Evolutionary conservation across 2,888 invertebrate species (phyloP), one percentile per base, ranked within the genome.

Genomic region (Acleris literana): DNA sequence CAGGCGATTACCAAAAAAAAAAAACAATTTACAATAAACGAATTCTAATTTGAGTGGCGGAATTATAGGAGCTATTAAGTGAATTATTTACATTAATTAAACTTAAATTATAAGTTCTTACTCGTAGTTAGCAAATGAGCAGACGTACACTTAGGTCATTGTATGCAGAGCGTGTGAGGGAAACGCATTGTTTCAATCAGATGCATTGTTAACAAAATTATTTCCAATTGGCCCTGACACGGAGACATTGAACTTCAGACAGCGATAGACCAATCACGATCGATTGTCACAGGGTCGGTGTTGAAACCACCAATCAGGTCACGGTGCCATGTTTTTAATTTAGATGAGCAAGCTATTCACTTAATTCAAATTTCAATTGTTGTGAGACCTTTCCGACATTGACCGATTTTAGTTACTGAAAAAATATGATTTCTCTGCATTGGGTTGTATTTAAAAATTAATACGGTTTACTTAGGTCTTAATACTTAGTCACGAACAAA

Each of bases 161-260:
- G 66, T 66, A 66, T 66, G 61, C 61, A 60, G 39, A 56, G 43
- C 57, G 60, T 44, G 56, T 53, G 51, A 33, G 56, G 33, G 57
- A 62, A 66, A 57, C 6, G 62, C 57, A 57, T 62, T 66, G 61
- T 61, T 66, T 25, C 39, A 17, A 25, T 51, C 33, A 20, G 11
- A 18, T 25, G 51, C 56, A 57, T 66, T 61, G 53, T 66, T 72
- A 70, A 68, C 71, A 46, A 55, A 64, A 53, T 56, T 64, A 69
- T 57, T 68, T 66, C 63, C 61, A 66, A 64, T 60, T 63, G 65
- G 53, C 73, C 72, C 68, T 75, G 75, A 75, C 70, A 68, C 70
- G 64, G 46, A 60, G 81, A 77, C 83, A 83, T 85, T 87, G 87
- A 87, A 86, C 87, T 87, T 87, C 81, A 79, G 74, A 61, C 63